A percentile compares a stretch with the other conserved stretches of the same genome.
These are phyloP conservation scores for Aurelia aurita DNA, from an alignment of 30 jellyfish, hydroid and myxozoan genomes.

Conservation along the genomic window DNA sequence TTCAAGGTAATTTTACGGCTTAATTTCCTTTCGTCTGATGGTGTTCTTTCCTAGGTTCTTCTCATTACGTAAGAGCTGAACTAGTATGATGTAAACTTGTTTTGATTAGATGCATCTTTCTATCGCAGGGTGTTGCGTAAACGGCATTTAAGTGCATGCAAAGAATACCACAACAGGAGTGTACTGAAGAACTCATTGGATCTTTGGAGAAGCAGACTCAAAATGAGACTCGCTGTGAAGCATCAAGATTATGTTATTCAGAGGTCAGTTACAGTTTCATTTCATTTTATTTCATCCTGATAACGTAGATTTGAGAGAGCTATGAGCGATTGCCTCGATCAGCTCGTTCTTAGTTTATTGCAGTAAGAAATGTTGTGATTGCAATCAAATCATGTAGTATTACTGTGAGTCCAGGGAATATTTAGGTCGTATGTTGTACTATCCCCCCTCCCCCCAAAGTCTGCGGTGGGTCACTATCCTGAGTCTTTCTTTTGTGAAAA, in stretches of 20 bases:
- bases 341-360: too few relatives aligned
- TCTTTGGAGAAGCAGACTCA: constrained; percentile 22
- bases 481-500: not conserved
- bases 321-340: too few relatives aligned
- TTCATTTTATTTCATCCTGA: too few relatives aligned
- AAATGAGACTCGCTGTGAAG: constrained; percentile 2
- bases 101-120: too few relatives aligned
- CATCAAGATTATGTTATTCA: not conserved
- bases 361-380: too few relatives aligned
- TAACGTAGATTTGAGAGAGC: too few relatives aligned
- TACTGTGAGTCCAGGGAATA: too few relatives aligned
- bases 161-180: constrained; percentile 51
- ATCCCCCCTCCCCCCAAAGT: not conserved
- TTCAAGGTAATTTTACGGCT: constrained; percentile 10
- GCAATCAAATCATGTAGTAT: too few relatives aligned
- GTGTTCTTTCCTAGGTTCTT: not conserved
- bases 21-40: not conserved
- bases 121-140: constrained; percentile 37
- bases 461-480: not conserved
- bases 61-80: too few relatives aligned
- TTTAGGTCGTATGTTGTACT: too few relatives aligned
- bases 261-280: not conserved
- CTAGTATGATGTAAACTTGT: too few relatives aligned
- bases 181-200: constrained; percentile 10
- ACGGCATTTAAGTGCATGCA: constrained; percentile 64